Base-by-base conservation (phyloP, 2,113 vertebrate species). In the Columbina picui region DNA sequence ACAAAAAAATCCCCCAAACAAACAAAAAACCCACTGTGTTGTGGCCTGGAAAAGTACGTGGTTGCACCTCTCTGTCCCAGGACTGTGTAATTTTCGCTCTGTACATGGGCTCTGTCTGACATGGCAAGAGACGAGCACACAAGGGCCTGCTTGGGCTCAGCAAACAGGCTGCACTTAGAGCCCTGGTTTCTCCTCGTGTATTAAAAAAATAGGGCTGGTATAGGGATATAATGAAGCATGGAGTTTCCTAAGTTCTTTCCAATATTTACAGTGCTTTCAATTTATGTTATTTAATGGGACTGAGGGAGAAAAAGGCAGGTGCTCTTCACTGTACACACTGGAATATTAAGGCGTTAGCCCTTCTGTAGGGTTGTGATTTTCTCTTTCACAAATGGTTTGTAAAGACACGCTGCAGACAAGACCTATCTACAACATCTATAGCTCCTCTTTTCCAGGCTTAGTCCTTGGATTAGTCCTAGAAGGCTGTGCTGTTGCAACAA, bases 1-100 rank as follows among this genome's bases (percentile, higher is more conserved):
- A 23, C 20, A 49, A 49, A 68, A 64, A 63, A 69, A 43, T 45
- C 43, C 43, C 43, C 16, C 43, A 10, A 67, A 53, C 60, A 47
- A 34, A 26, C 29, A 13, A 49, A 50, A 49, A 49, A 6, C 12
- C 47, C 23, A 10, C 18, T 78, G 38, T 7, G 1, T 19, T 79
- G 38, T 94, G 91, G 53, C 73, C 65, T 90, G 87, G 75, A 79
- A 65, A 93, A 82, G n/a, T 60, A 59, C 1, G 4, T 86, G 92
- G 39, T 50, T 90, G 69, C 53, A 34, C 6, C 29, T 32, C 14
- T 84, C 53, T 90, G 38, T 70, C n/a, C 47, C 89, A 73, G 39
- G 39, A 34, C 49, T 0, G 0, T 56, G n/a, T 53, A 55, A 82
- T 93, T 94, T 91, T 53, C 82, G 49, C 43, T 71, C 47, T 69